Evolutionary conservation across 1,140 invertebrate genomes (phyloP), one percentile per base, ranked within the genome.

Genomic region (Drosophila fuyamai): DNA sequence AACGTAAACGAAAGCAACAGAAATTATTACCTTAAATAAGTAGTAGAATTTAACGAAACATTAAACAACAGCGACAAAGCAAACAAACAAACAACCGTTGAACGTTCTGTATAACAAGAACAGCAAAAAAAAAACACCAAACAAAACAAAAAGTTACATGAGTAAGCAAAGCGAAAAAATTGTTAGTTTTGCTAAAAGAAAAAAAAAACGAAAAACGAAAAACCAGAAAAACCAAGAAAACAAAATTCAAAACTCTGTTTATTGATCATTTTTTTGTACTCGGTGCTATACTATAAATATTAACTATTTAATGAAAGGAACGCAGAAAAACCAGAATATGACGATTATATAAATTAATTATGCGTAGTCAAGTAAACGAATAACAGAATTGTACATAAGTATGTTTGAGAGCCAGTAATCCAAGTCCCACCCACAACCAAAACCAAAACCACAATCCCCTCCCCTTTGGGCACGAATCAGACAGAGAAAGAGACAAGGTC

Each of bases 241-340:
- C 54, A 43, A 83, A 83, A 74, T 83, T 86, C 57, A 75, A 81
- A 82, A 89, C 84, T 84, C 74, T 89, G 84, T 89, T 89, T 84
- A 89, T 83, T 84, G 81, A 89, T 81, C 65, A 80, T 90, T 89
- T 85, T 70, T 89, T 89, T 89, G 85, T 89, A 89, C 84, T 89
- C 84, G 84, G 84, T 89, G 84, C 84, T 89, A 89, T 89, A 89
- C 84, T 89, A 89, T 89, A 88, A 89, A 89, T 89, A 89, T 78
- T 63, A 77, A 89, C 85, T 89, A 88, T 78, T 88, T 89, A 89
- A 89, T 73, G 76, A 88, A 55, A 81, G 23, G 54, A 73, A 56
- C 32, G 27, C 57, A 43, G 35, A 55, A 76, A 59, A 72, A 12
- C 32, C 40, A 63, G 57, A 60, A 76, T 41, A 79, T 51, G 46